Evolutionary conservation across 35 echinoderm and acorn worm genomes (phyloP).

Genomic region (Ophioderma brevispina): DNA sequence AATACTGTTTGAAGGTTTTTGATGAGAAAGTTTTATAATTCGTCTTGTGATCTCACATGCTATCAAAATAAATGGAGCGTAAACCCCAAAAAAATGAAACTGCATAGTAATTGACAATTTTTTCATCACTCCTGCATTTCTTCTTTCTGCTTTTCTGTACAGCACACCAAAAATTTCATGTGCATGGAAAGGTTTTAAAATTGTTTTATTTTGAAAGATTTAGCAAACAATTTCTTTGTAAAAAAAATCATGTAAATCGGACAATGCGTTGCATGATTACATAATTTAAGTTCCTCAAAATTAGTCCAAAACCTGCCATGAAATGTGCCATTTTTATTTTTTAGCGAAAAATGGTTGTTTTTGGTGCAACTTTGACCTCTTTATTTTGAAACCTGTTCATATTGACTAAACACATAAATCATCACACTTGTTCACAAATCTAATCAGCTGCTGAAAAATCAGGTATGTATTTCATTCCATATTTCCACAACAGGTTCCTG

Average conservation of each 20-base stretch:
- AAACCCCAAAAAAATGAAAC: not conserved
- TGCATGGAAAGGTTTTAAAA: not conserved
- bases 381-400: not conserved
- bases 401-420: not conserved
- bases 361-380: not conserved
- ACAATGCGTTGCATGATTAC: not conserved
- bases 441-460: not conserved
- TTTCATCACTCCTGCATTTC: not conserved
- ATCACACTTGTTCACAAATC: not conserved
- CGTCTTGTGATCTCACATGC: not conserved
- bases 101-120: too few species aligned
- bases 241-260: conserved; percentile 1
- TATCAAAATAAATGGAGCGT: not conserved
- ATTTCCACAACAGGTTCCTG: not conserved
- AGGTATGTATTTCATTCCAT: not conserved
- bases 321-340: not conserved
- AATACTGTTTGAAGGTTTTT: not conserved
- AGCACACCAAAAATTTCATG: not conserved
- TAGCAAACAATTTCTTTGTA: not conserved
- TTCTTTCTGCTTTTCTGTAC: not conserved
- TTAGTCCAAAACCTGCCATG: not conserved
- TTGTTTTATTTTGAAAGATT: not conserved
- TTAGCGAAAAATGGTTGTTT: not conserved
- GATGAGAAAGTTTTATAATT: too few species aligned
- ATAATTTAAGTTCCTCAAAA: not conserved